phyloP scores from a whole-genome alignment of 2,113 vertebrate genomes.

The Rhinoderma darwinii region DNA sequence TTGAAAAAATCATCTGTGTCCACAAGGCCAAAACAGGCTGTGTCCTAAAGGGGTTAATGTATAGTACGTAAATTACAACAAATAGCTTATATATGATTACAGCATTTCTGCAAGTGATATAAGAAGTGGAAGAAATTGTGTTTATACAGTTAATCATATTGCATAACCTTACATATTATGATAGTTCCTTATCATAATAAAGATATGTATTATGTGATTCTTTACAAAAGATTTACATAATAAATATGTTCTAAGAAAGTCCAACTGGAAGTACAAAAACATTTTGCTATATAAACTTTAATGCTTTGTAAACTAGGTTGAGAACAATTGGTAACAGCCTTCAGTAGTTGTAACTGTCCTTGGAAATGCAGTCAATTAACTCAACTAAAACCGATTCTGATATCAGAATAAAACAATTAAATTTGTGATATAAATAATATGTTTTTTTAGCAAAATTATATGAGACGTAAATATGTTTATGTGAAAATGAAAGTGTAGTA shows the following conservation, averaged over 20 bases:
- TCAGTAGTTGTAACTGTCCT: neutral
- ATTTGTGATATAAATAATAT: neutral
- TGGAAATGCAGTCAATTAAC: neutral
- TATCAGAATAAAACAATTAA: neutral
- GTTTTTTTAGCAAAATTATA: neutral
- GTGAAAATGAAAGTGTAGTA: neutral
- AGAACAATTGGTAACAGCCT: neutral
- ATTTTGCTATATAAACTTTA: neutral
- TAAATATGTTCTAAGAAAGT: conserved; percentile 1
- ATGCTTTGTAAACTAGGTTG: neutral
- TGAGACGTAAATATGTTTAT: neutral
- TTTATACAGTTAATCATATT: conserved; percentile 11
- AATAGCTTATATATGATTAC: conserved; percentile 29
- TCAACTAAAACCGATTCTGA: neutral
- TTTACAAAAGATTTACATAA: neutral
- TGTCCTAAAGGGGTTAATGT: too few relatives aligned
- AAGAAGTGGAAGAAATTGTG: conserved; percentile 27
- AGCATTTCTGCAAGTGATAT: conserved; percentile 42
- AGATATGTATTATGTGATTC: neutral
- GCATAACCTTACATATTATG: neutral
- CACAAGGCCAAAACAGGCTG: too few relatives aligned
- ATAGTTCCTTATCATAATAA: neutral
- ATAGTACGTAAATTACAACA: conserved; percentile 47
- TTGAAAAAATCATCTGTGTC: too few relatives aligned
- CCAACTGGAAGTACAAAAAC: neutral